Evolutionary conservation across 2,113 vertebrate genomes (phyloP).

Genomic region (Cryptomyrus ogoouensis): DNA sequence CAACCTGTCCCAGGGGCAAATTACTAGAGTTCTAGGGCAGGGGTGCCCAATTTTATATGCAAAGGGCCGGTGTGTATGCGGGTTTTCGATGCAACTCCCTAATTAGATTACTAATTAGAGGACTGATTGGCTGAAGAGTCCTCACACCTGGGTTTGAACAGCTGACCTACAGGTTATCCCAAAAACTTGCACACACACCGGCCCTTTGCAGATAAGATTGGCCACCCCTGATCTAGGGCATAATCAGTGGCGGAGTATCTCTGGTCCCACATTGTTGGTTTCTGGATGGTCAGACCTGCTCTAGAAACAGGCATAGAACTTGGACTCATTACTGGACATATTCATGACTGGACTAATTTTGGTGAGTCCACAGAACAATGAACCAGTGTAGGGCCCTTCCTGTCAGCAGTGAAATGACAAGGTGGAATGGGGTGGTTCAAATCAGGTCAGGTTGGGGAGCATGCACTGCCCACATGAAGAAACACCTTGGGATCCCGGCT

Average conservation of each 20-base stretch:
- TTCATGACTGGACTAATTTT: not conserved
- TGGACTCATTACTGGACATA: not conserved
- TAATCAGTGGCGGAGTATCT: not conserved
- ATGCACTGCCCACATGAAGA: not conserved
- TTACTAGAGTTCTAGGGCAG: not conserved
- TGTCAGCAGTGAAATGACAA: not conserved
- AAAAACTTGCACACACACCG: too few relatives aligned
- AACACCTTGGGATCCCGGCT: too few relatives aligned
- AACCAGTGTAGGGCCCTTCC: not conserved
- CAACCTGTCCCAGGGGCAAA: not conserved
- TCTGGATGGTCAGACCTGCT: not conserved
- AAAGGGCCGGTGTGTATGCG: too few relatives aligned
- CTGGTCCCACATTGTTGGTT: not conserved
- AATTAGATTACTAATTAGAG: too few relatives aligned
- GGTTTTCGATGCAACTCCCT: too few relatives aligned
- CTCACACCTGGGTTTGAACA: too few relatives aligned
- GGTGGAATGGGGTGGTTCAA: not conserved
- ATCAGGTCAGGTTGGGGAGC: not conserved
- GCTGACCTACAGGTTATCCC: too few relatives aligned
- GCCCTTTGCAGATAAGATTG: too few relatives aligned
- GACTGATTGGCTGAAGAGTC: too few relatives aligned
- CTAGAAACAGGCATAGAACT: not conserved
- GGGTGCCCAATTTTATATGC: too few relatives aligned
- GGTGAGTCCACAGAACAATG: not conserved
- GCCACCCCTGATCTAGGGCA: not conserved